These are phyloP conservation scores for Halichondria panicea DNA, from an alignment of 37 sponge, comb jelly and placozoan genomes.

Conservation along the genomic window DNA sequence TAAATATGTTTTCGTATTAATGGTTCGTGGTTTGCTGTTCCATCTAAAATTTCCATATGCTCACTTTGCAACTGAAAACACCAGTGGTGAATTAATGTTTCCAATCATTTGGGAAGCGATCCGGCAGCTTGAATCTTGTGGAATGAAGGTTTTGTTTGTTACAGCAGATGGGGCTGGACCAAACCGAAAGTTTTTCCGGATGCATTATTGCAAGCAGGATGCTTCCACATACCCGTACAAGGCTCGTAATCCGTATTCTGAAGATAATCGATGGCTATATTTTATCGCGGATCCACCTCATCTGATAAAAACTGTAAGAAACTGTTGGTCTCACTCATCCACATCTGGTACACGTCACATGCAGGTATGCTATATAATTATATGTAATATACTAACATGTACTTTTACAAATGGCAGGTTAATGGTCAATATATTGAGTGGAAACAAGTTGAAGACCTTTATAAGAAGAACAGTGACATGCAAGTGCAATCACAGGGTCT, in stretches of 20 bases:
- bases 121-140: background rate
- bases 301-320: constrained; percentile 32
- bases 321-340: constrained; percentile 44
- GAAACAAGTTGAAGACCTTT: constrained; percentile 21
- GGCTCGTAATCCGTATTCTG: constrained; percentile 11
- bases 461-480: background rate
- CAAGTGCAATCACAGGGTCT: constrained; percentile 6
- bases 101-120: constrained; percentile 23
- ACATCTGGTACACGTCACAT: constrained; percentile 5
- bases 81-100: no score
- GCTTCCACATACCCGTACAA: constrained; percentile 10
- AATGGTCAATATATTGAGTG: constrained; percentile 40
- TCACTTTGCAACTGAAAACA: no score
- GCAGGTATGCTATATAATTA: background rate
- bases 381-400: no score
- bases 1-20: background rate
- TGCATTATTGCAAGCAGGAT: background rate
- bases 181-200: constrained; percentile 18
- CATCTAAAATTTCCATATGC: no score
- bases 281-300: constrained; percentile 46
- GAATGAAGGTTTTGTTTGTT: constrained; percentile 11
- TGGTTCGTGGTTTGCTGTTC: background rate
- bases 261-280: background rate
- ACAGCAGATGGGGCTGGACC: background rate
- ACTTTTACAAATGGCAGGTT: constrained; percentile 12